Conservation (phyloP, 2,797 vertebrate species). For the Acanthiza pusilla region DNA sequence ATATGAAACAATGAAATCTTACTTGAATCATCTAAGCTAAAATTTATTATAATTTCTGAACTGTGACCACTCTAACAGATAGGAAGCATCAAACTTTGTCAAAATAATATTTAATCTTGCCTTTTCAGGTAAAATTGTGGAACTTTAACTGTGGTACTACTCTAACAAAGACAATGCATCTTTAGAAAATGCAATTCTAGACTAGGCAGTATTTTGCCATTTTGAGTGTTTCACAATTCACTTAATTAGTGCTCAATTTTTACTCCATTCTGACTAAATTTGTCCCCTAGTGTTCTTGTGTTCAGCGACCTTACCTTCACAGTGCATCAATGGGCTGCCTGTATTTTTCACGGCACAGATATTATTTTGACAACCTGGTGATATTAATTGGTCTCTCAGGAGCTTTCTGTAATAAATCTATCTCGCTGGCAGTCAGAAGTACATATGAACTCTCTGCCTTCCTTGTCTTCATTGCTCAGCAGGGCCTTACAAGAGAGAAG, state of each 20-base stretch:
- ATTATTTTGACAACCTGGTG: constrained; percentile 59
- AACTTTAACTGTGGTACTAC: background rate
- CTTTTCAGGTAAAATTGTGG: background rate
- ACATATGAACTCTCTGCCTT: background rate
- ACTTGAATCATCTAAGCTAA: background rate
- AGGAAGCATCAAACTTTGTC: background rate
- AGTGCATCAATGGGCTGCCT: background rate
- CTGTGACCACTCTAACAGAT: background rate
- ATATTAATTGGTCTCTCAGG: constrained; percentile 67
- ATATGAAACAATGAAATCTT: background rate
- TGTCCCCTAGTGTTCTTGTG: background rate
- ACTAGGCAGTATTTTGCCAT: background rate
- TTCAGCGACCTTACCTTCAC: constrained; percentile 43
- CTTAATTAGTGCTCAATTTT: constrained; percentile 10
- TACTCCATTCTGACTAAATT: background rate
- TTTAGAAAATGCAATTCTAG: background rate
- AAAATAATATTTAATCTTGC: background rate
- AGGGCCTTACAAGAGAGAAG: background rate
- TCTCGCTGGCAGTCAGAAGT: constrained; percentile 14
- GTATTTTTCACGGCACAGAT: constrained; percentile 43
- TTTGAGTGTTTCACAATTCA: background rate
- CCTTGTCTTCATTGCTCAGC: constrained; percentile 13
- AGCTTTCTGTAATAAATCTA: constrained; percentile 44
- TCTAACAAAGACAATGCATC: background rate
- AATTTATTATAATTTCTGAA: background rate